Percentiles rank a stretch among this genome's conserved stretches.
phyloP scores from a whole-genome alignment of 2,888 invertebrate species.

The Ophion ellenae region DNA sequence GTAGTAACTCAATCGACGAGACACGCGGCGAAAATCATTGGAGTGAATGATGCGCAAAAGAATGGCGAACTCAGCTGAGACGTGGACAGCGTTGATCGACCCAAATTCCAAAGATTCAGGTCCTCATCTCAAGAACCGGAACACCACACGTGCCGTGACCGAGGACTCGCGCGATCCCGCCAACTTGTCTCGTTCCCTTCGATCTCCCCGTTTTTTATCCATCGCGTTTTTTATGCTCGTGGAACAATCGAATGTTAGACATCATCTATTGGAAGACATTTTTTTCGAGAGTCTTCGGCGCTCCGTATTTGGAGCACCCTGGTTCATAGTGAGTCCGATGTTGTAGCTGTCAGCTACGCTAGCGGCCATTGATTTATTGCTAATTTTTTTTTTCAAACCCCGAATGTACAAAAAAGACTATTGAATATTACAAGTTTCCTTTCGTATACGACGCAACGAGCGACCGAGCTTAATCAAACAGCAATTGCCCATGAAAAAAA shows the following conservation, averaged over 20 bases:
- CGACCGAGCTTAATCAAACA: not conserved
- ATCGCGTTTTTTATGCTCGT: conserved; percentile 7
- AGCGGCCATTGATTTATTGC: conserved; percentile 14
- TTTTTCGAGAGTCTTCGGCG: conserved; percentile 11
- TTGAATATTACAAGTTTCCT: not conserved
- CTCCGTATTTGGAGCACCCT: not conserved
- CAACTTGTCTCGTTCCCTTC: not conserved
- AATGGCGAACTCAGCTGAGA: conserved; percentile 48
- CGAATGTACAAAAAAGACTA: not conserved
- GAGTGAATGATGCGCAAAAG: conserved; percentile 47
- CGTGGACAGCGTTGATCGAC: conserved; percentile 46
- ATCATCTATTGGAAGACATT: conserved; percentile 9
- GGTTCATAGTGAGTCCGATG: conserved; percentile 28
- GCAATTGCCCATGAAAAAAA: not conserved
- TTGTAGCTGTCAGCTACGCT: conserved; percentile 31
- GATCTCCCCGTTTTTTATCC: not conserved
- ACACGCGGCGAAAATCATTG: conserved; percentile 42
- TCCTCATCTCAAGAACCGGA: conserved; percentile 51
- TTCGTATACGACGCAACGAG: not conserved
- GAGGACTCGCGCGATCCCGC: conserved; percentile 9
- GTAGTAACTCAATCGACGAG: conserved; percentile 43
- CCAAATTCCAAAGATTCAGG: conserved; percentile 61
- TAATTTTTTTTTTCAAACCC: not conserved
- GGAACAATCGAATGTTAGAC: conserved; percentile 40
- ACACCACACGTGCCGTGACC: conserved; percentile 45